A percentile compares a stretch with the other conserved stretches of the same genome.
phyloP scores from a whole-genome alignment of 2,797 vertebrate genomes.

The Cirrhinus mrigala region DNA sequence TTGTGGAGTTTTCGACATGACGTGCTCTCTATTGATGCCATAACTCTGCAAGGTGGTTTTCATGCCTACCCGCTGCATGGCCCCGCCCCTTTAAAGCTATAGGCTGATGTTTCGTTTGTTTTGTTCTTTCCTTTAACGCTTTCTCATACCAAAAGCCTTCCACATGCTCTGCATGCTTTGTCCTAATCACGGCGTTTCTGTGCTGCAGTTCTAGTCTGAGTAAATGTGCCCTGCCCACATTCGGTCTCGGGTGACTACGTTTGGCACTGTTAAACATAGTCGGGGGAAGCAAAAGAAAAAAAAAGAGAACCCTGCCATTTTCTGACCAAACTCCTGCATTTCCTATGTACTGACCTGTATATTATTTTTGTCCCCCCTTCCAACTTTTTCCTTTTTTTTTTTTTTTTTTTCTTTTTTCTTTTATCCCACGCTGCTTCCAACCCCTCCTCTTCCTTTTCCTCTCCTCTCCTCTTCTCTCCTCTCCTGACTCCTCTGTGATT shows the following conservation, averaged over 20 bases:
- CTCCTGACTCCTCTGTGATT: conserved; percentile 32
- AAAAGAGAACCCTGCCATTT: conserved; percentile 87
- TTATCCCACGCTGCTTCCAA: conserved; percentile 56
- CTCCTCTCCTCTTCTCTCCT: conserved; percentile 57
- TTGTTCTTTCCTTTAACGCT: conserved; percentile 78
- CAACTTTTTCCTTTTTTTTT: conserved; percentile 39
- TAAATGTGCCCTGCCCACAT: conserved; percentile 84
- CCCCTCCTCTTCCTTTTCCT: conserved; percentile 73
- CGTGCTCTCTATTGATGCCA: conserved; percentile 75
- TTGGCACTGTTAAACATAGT: conserved; percentile 84
- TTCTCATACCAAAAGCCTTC: conserved; percentile 79
- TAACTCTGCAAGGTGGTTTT: conserved; percentile 75
- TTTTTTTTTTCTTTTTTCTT: conserved; percentile 36
- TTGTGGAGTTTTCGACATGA: conserved; percentile 81
- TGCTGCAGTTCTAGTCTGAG: conserved; percentile 86
- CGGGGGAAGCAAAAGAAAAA: conserved; percentile 47
- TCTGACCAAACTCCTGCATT: conserved; percentile 94
- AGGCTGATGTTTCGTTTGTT: conserved; percentile 59
- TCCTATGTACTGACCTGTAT: conserved; percentile 95
- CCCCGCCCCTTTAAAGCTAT: conserved; percentile 58
- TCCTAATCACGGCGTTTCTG: conserved; percentile 76
- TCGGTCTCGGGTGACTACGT: conserved; percentile 90
- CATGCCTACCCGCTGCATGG: conserved; percentile 82
- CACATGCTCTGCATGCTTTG: conserved; percentile 80
- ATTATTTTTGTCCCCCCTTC: conserved; percentile 88